These are phyloP conservation scores for Oryzias sinensis DNA, from an alignment of 2,797 vertebrate species.

Conservation along the genomic window DNA sequence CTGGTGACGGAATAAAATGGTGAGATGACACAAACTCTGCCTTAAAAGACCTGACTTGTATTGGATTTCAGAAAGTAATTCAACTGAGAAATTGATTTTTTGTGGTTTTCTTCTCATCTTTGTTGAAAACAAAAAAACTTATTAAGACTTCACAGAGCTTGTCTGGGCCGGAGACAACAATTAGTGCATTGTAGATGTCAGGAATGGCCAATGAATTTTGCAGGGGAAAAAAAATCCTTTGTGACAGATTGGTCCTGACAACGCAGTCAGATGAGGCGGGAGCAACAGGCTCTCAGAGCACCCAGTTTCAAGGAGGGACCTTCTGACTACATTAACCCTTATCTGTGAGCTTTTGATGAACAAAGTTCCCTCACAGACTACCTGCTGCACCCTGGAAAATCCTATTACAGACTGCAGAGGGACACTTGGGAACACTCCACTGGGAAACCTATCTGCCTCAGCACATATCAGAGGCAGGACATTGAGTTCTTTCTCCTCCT, in stretches of 20 bases:
- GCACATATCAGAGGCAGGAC: constrained; percentile 62
- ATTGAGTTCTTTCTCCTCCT: constrained; percentile 55
- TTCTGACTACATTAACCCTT: constrained; percentile 72
- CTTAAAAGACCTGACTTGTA: constrained; percentile 74
- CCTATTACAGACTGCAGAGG: constrained; percentile 67
- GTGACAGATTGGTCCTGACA: constrained; percentile 94
- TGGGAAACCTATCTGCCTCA: constrained; percentile 67
- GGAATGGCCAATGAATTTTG: constrained; percentile 86
- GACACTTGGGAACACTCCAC: constrained; percentile 63
- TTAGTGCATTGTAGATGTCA: constrained; percentile 94
- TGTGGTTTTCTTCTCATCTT: constrained; percentile 77
- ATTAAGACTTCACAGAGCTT: constrained; percentile 90
- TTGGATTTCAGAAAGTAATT: constrained; percentile 80
- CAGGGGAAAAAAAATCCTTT: constrained; percentile 84
- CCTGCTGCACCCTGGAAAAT: constrained; percentile 77
- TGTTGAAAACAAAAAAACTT: constrained; percentile 89
- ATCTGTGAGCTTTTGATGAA: constrained; percentile 63
- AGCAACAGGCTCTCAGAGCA: constrained; percentile 67
- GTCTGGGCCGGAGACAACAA: constrained; percentile 90
- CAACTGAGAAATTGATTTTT: constrained; percentile 87
- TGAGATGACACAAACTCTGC: constrained; percentile 86
- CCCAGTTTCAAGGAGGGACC: constrained; percentile 56
- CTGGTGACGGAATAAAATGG: constrained; percentile 85
- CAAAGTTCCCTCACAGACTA: constrained; percentile 73
- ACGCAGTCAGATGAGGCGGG: constrained; percentile 81